Percentiles rank a stretch among this genome's conserved stretches.
These are phyloP conservation scores for Apocheima hispidaria DNA, from an alignment of 2,888 invertebrate genomes.

Conservation along the genomic window DNA sequence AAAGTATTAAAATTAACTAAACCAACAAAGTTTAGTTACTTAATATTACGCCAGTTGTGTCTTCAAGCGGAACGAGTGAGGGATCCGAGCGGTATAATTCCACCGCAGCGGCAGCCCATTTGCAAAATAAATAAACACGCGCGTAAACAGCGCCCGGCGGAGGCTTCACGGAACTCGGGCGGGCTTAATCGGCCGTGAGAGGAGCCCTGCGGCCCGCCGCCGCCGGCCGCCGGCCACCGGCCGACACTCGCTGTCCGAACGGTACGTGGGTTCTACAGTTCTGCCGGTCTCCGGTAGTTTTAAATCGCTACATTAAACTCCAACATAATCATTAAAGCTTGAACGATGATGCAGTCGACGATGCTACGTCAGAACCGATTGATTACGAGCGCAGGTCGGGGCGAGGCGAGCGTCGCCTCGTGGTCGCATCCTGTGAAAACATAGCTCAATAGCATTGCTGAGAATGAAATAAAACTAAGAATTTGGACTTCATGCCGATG, in stretches of 20 bases:
- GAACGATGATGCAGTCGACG: no score
- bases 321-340: not conserved
- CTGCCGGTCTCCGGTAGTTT: not conserved
- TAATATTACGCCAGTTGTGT: not conserved
- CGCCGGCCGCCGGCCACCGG: not conserved
- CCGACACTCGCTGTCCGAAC: not conserved
- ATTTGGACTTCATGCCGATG: no score
- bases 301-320: not conserved
- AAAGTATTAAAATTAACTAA: constrained; percentile 5
- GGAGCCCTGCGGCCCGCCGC: not conserved
- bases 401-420: not conserved
- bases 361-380: no score
- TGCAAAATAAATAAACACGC: constrained; percentile 19
- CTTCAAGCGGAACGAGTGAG: not conserved
- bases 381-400: no score
- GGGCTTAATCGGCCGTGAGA: constrained; percentile 10
- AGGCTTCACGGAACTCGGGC: not conserved
- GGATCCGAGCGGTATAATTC: constrained; percentile 1
- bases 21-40: not conserved
- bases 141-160: constrained; percentile 14
- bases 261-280: no score
- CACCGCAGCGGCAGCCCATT: not conserved
- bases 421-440: not conserved
- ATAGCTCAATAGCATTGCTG: not conserved
- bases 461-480: not conserved